Conservation (phyloP, 2,797 vertebrate species). For the Lophotriccus pileatus region DNA sequence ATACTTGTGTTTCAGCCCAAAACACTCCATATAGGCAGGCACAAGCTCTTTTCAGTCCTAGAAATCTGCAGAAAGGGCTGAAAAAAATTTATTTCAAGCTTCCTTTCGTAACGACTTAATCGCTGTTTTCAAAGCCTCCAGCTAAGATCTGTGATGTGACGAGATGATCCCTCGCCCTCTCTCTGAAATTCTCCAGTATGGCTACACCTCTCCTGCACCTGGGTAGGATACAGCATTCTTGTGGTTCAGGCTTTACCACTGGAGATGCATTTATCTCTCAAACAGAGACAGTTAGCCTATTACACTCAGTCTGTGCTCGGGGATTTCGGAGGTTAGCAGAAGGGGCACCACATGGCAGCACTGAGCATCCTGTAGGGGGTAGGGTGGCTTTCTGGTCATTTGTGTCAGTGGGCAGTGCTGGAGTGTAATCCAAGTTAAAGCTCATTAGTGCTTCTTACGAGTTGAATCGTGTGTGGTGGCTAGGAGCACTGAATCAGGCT, state of each 20-base stretch:
- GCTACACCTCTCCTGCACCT: not conserved
- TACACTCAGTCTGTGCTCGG: not conserved
- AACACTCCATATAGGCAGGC: not conserved
- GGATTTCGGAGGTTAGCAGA: constrained; percentile 61
- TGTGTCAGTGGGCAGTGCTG: constrained; percentile 56
- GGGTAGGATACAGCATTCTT: not conserved
- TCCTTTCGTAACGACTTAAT: not conserved
- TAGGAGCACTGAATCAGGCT: constrained; percentile 29
- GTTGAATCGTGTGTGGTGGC: constrained; percentile 10
- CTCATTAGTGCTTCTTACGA: constrained; percentile 61
- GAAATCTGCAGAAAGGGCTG: not conserved
- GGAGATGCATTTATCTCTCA: not conserved
- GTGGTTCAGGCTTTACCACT: not conserved
- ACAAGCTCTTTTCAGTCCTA: not conserved
- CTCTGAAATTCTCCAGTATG: not conserved
- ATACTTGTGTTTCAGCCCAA: not conserved
- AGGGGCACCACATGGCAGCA: constrained; percentile 35
- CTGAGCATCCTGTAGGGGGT: not conserved
- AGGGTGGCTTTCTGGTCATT: constrained; percentile 48
- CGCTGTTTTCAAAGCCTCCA: not conserved
- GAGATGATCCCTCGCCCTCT: not conserved
- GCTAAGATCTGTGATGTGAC: not conserved
- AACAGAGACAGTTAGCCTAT: constrained; percentile 30
- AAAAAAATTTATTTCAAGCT: not conserved
- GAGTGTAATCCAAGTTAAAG: constrained; percentile 58